These are phyloP conservation scores for Pipra filicauda DNA, from an alignment of 2,113 vertebrate genomes.

Conservation along the genomic window DNA sequence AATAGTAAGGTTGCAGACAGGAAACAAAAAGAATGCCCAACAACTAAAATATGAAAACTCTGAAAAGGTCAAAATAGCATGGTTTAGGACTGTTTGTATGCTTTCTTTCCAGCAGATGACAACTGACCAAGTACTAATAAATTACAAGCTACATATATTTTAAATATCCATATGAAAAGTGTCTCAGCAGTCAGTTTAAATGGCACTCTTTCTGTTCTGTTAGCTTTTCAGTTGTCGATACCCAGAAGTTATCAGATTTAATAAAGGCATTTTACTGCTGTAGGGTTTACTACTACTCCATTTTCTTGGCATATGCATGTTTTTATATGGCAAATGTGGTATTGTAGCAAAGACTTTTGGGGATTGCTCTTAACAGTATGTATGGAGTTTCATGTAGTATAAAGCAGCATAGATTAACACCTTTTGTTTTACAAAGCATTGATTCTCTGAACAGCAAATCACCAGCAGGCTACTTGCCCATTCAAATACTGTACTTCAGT, in stretches of 20 bases:
- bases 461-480: background rate
- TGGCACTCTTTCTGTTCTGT: background rate
- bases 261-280: background rate
- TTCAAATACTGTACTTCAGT: background rate
- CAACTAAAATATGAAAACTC: background rate
- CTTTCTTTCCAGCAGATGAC: slow-evolving; percentile 3
- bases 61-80: slow-evolving; percentile 37
- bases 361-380: background rate
- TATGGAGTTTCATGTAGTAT: background rate
- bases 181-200: background rate
- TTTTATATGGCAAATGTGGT: background rate
- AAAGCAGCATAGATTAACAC: background rate
- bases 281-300: background rate
- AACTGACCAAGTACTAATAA: slow-evolving; percentile 10
- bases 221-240: background rate
- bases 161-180: background rate
- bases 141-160: background rate
- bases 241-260: background rate
- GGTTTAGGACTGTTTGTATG: background rate
- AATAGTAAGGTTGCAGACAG: background rate
- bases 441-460: background rate
- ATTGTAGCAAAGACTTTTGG: background rate
- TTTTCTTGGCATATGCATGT: background rate
- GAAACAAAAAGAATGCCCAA: slow-evolving; percentile 14
- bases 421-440: background rate